Conservation (phyloP, 2,888 invertebrate species). For the Leptinotarsa peninsularis region DNA sequence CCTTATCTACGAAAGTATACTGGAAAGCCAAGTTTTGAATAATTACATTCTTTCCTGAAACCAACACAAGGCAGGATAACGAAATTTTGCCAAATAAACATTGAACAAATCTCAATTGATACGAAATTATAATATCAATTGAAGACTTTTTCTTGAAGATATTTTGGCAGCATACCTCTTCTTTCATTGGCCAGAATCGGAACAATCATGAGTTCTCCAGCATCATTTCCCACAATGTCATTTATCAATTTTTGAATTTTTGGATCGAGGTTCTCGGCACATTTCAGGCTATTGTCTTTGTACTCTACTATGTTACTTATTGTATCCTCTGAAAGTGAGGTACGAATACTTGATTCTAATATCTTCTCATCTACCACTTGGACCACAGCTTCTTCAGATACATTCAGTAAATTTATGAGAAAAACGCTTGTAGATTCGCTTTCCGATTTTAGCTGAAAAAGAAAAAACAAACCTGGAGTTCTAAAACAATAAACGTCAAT, state of each 20-base stretch:
- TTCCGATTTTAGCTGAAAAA: constrained; percentile 62
- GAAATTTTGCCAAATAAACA: too few relatives aligned
- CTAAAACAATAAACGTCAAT: neutral
- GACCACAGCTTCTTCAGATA: constrained; percentile 72
- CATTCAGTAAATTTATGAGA: constrained; percentile 69
- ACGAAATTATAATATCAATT: too few relatives aligned
- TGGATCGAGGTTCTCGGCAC: constrained; percentile 51
- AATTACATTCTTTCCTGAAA: too few relatives aligned
- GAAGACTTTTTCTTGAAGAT: too few relatives aligned
- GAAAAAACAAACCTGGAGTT: neutral
- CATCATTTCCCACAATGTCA: constrained; percentile 50
- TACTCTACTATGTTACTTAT: constrained; percentile 62
- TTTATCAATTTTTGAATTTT: constrained; percentile 53
- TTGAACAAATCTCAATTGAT: too few relatives aligned
- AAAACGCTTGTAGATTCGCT: constrained; percentile 70
- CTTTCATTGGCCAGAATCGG: constrained; percentile 52
- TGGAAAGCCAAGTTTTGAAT: too few relatives aligned
- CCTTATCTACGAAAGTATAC: too few relatives aligned
- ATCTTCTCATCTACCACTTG: constrained; percentile 70
- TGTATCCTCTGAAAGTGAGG: constrained; percentile 59
- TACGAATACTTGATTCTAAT: constrained; percentile 68
- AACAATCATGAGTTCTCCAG: constrained; percentile 50
- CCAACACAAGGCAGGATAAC: too few relatives aligned
- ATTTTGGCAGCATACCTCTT: constrained; percentile 43
- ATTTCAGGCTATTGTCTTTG: constrained; percentile 60